phyloP scores from a whole-genome alignment of 2,888 invertebrate species.

The Synanthedon vespiformis region DNA sequence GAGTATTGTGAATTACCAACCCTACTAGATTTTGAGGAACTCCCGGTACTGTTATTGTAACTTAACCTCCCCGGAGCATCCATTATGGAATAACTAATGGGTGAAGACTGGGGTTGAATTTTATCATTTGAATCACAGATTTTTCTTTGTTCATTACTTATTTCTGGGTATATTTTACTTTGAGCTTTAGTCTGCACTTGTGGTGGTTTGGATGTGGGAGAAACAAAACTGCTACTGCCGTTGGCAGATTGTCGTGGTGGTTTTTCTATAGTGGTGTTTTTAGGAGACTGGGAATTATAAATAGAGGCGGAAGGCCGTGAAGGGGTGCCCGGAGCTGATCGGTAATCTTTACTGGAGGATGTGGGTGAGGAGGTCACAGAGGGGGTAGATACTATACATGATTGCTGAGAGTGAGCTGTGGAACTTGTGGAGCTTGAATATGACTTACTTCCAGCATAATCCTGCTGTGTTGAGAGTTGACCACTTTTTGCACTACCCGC shows the following conservation, averaged over 20 bases:
- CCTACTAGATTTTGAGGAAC: constrained; percentile 62
- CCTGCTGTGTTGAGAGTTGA: constrained; percentile 66
- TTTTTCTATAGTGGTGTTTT: constrained; percentile 48
- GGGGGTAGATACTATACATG: constrained; percentile 80
- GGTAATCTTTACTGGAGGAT: constrained; percentile 73
- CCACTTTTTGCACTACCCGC: constrained; percentile 68
- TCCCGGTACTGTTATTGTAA: constrained; percentile 67
- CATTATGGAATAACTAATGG: constrained; percentile 82
- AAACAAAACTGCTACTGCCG: constrained; percentile 63
- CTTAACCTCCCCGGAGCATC: constrained; percentile 75
- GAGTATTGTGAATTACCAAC: constrained; percentile 65
- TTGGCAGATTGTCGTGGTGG: constrained; percentile 35
- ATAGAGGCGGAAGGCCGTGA: constrained; percentile 56
- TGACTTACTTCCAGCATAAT: constrained; percentile 71
- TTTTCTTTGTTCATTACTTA: constrained; percentile 65
- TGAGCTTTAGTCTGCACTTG: constrained; percentile 81
- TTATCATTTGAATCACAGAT: constrained; percentile 69
- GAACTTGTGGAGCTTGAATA: constrained; percentile 71
- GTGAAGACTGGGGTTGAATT: constrained; percentile 74
- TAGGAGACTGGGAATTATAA: constrained; percentile 55
- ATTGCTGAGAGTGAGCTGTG: constrained; percentile 74
- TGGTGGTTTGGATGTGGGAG: constrained; percentile 64
- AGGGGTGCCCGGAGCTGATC: constrained; percentile 67
- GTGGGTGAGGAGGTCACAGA: constrained; percentile 61
- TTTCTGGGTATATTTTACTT: constrained; percentile 81